phyloP scores from a whole-genome alignment of 2,888 invertebrate species.

The Napeogenes sylphis region DNA sequence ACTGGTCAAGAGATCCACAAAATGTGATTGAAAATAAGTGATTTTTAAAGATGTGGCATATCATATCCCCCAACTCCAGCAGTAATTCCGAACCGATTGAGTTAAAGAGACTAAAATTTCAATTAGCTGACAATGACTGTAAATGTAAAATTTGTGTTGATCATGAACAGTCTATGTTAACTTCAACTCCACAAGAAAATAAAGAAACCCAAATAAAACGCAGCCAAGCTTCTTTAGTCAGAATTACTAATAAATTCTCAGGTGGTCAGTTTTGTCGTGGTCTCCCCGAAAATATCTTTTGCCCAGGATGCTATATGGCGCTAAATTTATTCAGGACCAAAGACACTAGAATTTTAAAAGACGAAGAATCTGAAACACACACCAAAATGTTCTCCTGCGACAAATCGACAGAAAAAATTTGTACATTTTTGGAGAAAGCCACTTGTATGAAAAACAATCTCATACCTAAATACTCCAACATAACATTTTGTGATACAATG shows the following conservation, averaged over 20 bases:
- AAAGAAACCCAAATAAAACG: conserved; percentile 18
- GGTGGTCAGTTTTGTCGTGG: neutral
- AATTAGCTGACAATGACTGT: conserved; percentile 50
- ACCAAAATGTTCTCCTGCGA: conserved; percentile 38
- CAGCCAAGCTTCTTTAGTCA: neutral
- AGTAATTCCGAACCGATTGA: conserved; percentile 43
- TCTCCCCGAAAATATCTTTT: conserved; percentile 36
- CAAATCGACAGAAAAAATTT: conserved; percentile 41
- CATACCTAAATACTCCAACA: conserved; percentile 12
- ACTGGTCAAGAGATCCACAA: no score
- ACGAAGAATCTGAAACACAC: conserved; percentile 49
- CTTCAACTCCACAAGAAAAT: neutral
- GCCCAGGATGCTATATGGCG: conserved; percentile 49
- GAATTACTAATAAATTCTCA: neutral
- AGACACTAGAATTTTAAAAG: conserved; percentile 47
- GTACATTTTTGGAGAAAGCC: conserved; percentile 36
- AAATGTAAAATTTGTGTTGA: conserved; percentile 37
- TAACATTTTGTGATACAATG: conserved; percentile 26
- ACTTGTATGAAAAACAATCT: conserved; percentile 39
- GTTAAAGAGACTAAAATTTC: conserved; percentile 47
- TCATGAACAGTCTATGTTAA: conserved; percentile 8
- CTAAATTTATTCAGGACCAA: conserved; percentile 41
- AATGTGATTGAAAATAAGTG: neutral
- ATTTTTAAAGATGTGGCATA: conserved; percentile 25
- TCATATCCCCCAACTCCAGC: conserved; percentile 14